Base-by-base conservation (phyloP, 1,140 invertebrate genomes). In the Eurosta solidaginis region DNA sequence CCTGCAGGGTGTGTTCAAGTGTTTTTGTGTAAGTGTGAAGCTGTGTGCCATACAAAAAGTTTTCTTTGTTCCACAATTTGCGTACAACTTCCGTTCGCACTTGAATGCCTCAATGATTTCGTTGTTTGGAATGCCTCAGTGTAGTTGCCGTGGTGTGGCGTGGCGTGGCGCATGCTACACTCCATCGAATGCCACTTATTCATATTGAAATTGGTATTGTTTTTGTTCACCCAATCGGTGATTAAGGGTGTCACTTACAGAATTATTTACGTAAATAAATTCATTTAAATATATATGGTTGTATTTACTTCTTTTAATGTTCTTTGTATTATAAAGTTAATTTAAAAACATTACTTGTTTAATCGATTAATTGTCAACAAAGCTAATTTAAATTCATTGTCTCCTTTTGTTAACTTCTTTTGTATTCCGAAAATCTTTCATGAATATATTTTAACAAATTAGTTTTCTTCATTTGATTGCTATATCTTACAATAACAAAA, bases 31-130 rank as follows among this genome's bases (percentile, higher is more conserved):
- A 4, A 12, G 33, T 12, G 59, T 36, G 1, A 20, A 2, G 27
- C 1, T 6, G 59, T 68, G 59, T 68, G 20, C 2, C 33, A 42
- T 17, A 29, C 10, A 42, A 27, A 74, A 74, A 74, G 7, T 74
- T 74, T 74, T 74, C 73, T 47, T 44, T 68, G 40, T 74, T 47
- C 73, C 73, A 45, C 73, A 74, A 74, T 74, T 74, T 74, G 73
- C 73, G 73, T 74, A 74, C 73, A 74, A 74, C 73, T 74, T 74
- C 73, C 73, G 73, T 74, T 74, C 44, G 73, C 73, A 74, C 73
- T 74, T 74, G 73, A 74, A 47, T 47, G 73, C 73, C 42, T 47
- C 44, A 45, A 25, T 74, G 73, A 45, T 74, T 74, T 47, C 44
- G 73, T n/a, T n/a, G n/a, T 74, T 45, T 44, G 73, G 59, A 68